A percentile compares a stretch with the other conserved stretches of the same genome.
These are phyloP conservation scores for Elephas maximus DNA, from an alignment of 2,113 vertebrate species.

Conservation along the genomic window DNA sequence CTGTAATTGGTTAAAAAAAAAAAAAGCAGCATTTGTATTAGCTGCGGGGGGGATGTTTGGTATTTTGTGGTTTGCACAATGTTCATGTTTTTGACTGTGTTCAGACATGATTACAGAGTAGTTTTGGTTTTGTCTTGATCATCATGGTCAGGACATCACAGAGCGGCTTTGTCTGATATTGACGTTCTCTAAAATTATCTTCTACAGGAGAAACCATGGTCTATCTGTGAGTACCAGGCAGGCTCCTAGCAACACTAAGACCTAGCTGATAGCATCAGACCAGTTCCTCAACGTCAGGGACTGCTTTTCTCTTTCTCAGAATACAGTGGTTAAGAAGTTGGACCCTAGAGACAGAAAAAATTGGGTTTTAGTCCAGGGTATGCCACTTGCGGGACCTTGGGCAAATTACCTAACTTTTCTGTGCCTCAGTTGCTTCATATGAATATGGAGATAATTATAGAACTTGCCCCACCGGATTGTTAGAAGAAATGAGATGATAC, in stretches of 20 bases:
- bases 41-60: not conserved
- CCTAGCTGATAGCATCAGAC: not conserved
- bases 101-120: not conserved
- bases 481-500: slow-evolving; percentile 2
- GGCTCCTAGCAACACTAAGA: not conserved
- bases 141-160: not conserved
- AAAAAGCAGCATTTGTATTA: not conserved
- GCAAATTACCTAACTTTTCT: not conserved
- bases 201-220: not conserved
- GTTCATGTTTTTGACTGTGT: not conserved
- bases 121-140: slow-evolving; percentile 46
- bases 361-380: not conserved
- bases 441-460: not conserved
- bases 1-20: not conserved
- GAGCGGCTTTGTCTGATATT: slow-evolving; percentile 1
- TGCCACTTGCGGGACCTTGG: not conserved
- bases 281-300: not conserved
- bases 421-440: not conserved
- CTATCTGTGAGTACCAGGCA: not conserved
- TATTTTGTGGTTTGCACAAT: not conserved
- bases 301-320: slow-evolving; percentile 20
- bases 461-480: not conserved
- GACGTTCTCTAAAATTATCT: not conserved
- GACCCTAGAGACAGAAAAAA: not conserved
- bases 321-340: slow-evolving; percentile 24